phyloP scores from a whole-genome alignment of 2,888 invertebrate genomes.

The Thymelicus acteon region DNA sequence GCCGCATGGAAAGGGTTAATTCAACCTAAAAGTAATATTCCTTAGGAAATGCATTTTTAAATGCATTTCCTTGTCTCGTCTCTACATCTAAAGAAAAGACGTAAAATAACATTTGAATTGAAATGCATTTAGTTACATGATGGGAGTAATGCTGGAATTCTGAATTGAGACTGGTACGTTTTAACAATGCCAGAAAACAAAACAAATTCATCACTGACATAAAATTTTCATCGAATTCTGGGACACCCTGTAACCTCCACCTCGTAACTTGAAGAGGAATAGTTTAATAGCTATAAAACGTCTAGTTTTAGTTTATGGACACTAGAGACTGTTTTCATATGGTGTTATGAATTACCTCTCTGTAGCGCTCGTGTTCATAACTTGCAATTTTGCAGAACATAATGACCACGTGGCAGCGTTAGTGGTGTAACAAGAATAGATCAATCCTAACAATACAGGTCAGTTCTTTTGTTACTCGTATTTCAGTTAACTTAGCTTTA shows the following conservation, averaged over 20 bases:
- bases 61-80: too few relatives aligned
- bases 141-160: neutral
- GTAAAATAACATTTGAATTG: too few relatives aligned
- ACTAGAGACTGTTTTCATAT: conserved; percentile 7
- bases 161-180: neutral
- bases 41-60: too few relatives aligned
- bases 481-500: too few relatives aligned
- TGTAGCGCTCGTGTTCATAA: conserved; percentile 5
- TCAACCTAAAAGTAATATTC: too few relatives aligned
- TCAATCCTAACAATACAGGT: neutral
- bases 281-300: neutral
- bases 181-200: too few relatives aligned
- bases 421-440: neutral
- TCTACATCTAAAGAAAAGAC: too few relatives aligned
- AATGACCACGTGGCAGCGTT: conserved; percentile 4
- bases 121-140: too few relatives aligned
- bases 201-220: neutral
- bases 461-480: neutral
- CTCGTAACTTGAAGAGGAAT: conserved; percentile 1
- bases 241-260: neutral
- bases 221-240: neutral
- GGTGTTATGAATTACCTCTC: conserved; percentile 7
- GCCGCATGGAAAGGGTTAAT: too few relatives aligned
- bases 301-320: conserved; percentile 12
- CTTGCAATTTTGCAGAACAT: neutral